A percentile compares a stretch with the other conserved stretches of the same genome.
These are phyloP conservation scores for Cossypha niveicapilla DNA, from an alignment of 2,797 vertebrate genomes.

Conservation along the genomic window DNA sequence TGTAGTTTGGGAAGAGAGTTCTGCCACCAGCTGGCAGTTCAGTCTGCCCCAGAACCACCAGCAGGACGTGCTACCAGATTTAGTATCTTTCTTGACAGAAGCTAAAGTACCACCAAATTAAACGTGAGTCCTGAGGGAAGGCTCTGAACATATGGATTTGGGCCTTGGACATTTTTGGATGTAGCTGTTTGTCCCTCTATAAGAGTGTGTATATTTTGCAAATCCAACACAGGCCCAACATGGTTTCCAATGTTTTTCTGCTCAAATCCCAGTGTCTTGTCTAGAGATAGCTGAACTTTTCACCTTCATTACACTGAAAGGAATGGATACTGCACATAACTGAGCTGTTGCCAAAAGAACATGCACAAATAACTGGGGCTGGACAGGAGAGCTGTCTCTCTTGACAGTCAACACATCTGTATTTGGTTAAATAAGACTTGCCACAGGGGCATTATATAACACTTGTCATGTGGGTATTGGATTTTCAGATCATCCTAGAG, in stretches of 20 bases:
- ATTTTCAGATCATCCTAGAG: conserved; percentile 24
- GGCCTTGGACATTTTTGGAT: neutral
- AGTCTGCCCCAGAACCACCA: neutral
- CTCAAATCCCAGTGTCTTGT: neutral
- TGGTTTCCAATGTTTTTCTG: neutral
- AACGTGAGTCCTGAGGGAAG: neutral
- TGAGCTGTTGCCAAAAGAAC: conserved; percentile 53
- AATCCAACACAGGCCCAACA: neutral
- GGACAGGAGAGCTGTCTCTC: conserved; percentile 28
- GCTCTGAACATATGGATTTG: neutral
- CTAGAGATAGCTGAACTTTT: conserved; percentile 53
- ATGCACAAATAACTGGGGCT: conserved; percentile 28
- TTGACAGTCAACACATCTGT: conserved; percentile 48
- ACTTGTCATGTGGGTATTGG: conserved; percentile 36
- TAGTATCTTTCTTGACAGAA: neutral
- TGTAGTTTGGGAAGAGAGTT: neutral
- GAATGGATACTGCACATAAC: conserved; percentile 45
- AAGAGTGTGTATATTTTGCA: neutral
- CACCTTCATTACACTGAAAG: neutral
- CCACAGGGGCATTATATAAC: conserved; percentile 59
- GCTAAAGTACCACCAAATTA: neutral
- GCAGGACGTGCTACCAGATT: neutral
- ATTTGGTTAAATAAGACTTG: conserved; percentile 41
- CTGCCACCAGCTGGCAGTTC: neutral
- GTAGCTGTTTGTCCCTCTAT: neutral